Base-by-base conservation (phyloP, 2,113 vertebrate species). In the Peucedramus taeniatus region DNA sequence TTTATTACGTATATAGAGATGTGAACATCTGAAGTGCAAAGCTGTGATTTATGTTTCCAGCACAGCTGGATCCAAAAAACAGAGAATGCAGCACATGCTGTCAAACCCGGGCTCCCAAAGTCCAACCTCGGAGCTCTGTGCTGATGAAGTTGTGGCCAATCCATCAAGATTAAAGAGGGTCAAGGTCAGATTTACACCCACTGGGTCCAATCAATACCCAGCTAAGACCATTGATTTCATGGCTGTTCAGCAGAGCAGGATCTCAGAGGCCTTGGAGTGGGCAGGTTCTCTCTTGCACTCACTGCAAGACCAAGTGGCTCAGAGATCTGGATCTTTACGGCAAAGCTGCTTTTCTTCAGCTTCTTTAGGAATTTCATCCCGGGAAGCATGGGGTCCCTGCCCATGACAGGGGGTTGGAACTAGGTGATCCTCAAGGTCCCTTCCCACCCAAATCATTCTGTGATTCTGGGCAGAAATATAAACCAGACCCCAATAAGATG, bases 151-250 rank as follows among this genome's bases (percentile, higher is more conserved):
- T 88, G 54, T 51, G 71, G 50, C 33, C 27, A 40, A 65, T 72
- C 39, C 75, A 53, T 14, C 33, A 50, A 35, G 42, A 77, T 50
- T 77, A 69, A 80, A 81, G 50, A 88, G 30, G 71, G 71, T 63
- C 64, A 90, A 88, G 85, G 89, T 92, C 89, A 92, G 47, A 70
- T 90, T 90, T 61, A 44, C 64, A 92, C 80, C 76, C 86, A 70
- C 33, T 42, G 76, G 60, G 39, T 12, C 33, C 63, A 87, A 81
- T 90, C 89, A 66, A 78, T 81, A 69, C 12, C 27, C 50, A 70
- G 79, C 42, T 70, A 74, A 89, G 57, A 78, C 85, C 75, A 70
- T 39, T 24, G 88, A 80, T 88, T 79, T 27, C 37, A 26, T 35
- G 82, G 40, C 44, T 71, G 65, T 15, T 76, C 61, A 90, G 79